Percentiles rank a stretch among this genome's conserved stretches.
These are phyloP conservation scores for Mycogona germanica DNA, from an alignment of 2,888 invertebrate genomes.

Conservation along the genomic window DNA sequence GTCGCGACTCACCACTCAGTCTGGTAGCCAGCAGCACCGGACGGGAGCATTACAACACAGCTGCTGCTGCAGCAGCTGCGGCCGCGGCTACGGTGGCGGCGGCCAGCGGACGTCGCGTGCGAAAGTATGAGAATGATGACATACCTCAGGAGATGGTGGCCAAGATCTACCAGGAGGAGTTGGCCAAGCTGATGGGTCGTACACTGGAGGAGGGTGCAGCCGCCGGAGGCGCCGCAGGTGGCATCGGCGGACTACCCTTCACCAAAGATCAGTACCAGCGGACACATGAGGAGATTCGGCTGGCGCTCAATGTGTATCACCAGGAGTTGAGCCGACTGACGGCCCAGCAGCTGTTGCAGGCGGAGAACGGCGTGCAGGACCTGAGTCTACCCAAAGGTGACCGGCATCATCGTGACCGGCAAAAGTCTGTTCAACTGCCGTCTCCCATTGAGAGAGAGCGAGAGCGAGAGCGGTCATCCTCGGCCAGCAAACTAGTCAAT, in stretches of 20 bases:
- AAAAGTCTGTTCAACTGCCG: not conserved
- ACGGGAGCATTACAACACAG: constrained; percentile 16
- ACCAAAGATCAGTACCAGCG: constrained; percentile 28
- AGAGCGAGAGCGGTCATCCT: not conserved
- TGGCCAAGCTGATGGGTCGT: constrained; percentile 73
- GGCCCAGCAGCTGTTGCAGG: constrained; percentile 22
- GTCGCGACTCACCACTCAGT: constrained; percentile 10
- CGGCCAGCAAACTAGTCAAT: constrained; percentile 16
- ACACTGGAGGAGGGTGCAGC: constrained; percentile 17
- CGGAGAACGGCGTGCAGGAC: constrained; percentile 52
- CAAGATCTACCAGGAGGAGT: constrained; percentile 87
- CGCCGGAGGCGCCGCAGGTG: constrained; percentile 34
- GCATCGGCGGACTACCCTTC: constrained; percentile 27
- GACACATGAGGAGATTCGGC: constrained; percentile 72
- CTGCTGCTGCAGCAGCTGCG: constrained; percentile 21
- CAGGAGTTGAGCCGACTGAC: constrained; percentile 84
- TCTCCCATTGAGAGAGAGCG: not conserved
- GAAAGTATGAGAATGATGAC: constrained; percentile 85
- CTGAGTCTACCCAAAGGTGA: constrained; percentile 65
- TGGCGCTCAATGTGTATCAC: constrained; percentile 84
- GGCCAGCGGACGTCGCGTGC: constrained; percentile 47
- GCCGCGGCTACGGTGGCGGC: constrained; percentile 25
- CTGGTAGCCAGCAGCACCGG: not conserved
- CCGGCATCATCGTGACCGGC: constrained; percentile 11
- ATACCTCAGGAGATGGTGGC: constrained; percentile 94